Evolutionary conservation across 2,797 vertebrate species (phyloP), one percentile per base, ranked within the genome.

Genomic region (Iguana delicatissima): DNA sequence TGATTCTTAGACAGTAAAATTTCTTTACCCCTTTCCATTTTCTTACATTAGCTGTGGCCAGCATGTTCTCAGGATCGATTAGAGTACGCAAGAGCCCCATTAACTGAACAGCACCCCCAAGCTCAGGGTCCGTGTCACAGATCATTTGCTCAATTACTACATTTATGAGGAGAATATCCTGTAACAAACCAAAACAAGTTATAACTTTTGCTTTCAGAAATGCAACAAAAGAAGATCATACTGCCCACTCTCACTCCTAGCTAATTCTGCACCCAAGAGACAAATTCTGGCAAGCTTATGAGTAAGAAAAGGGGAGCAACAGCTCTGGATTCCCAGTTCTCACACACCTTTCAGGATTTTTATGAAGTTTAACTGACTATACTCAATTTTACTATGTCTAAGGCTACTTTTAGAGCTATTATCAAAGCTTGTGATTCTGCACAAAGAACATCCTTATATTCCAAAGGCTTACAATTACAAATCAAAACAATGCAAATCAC

Each of bases 141-240:
- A 99, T 99, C 99, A 99, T 99, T 98, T 99, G 99, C 97, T 99
- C 99, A 92, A 99, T 99, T 91, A 99, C 98, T 90, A 99, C 98
- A 46, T 99, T 99, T 95, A 99, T 99, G 95, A 99, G 98, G 94
- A 99, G 98, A 92, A 99, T 99, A 92, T 99, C 99, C 99, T 99
- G 96, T 38, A 96, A 90, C 59, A 91, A 89, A 95, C 85, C 81
- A 91, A 59, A 57, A 90, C 76, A 92, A 59, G 57, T 93, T 76
- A 88, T 83, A 18, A 20, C 1, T 81, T 26, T 20, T 32, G 1
- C 59, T 84, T 86, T 80, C 52, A 81, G 55, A 59, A 72, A 59
- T 26, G n/a, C 16, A 90, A 59, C 84, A 73, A 26, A n/a, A 85
- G n/a, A 16, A 73, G 16, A 22, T 73, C 9, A 72, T 14, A 73